These are phyloP conservation scores for Mus caroli DNA, from an alignment of 2,797 vertebrate genomes.

Conservation along the genomic window DNA sequence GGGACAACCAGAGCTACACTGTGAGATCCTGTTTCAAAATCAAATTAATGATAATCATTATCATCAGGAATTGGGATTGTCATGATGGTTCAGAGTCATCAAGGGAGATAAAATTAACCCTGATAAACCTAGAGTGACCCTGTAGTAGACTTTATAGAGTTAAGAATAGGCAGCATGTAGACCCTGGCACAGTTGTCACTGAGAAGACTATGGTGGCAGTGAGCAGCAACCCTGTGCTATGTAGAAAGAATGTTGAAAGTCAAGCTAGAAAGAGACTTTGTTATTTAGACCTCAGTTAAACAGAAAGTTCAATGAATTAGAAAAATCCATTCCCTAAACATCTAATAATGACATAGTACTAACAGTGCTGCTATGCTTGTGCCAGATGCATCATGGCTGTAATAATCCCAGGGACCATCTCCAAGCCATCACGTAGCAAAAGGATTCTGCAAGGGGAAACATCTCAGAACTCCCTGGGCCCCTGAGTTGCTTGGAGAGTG, in stretches of 20 bases:
- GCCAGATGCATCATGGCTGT: fast-evolving
- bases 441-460: too few species aligned
- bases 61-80: neutral
- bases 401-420: too few species aligned
- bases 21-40: neutral
- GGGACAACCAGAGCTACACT: neutral
- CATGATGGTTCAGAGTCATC: neutral
- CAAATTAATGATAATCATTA: neutral
- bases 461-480: neutral
- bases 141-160: neutral
- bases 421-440: neutral
- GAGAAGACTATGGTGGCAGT: fast-evolving
- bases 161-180: fast-evolving
- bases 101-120: neutral
- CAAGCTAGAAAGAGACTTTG: neutral
- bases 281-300: neutral
- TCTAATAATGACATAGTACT: neutral
- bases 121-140: neutral
- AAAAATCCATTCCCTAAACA: neutral
- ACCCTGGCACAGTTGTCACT: too few species aligned
- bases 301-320: neutral
- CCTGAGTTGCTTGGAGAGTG: fast-evolving
- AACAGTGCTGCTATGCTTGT: fast-evolving
- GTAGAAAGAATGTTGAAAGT: neutral
- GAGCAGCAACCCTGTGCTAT: fast-evolving